phyloP scores from a whole-genome alignment of 2,113 vertebrate species.

The Macquaria ambigua region DNA sequence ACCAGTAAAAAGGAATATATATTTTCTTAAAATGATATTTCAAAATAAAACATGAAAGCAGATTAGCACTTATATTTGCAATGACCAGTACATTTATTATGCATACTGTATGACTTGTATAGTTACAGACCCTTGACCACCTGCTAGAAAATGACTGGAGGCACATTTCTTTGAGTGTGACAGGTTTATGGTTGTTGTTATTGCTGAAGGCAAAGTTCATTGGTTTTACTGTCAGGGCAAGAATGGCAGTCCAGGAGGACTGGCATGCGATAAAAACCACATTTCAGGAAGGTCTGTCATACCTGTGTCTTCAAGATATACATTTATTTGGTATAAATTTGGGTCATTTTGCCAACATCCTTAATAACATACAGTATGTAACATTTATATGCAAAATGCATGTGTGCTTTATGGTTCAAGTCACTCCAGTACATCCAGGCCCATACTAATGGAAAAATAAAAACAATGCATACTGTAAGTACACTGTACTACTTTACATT shows the following conservation, averaged over 20 bases:
- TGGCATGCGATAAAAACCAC: conserved; percentile 24
- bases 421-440: not conserved
- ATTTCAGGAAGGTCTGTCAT: not conserved
- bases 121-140: not conserved
- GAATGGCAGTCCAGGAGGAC: conserved; percentile 5
- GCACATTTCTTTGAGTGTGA: conserved; percentile 43
- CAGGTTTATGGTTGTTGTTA: conserved; percentile 65
- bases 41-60: not conserved
- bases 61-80: not conserved
- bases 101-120: not conserved
- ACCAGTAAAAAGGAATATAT: not conserved
- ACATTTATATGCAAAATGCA: not conserved
- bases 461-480: not conserved
- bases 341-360: not conserved
- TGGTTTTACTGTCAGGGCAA: conserved; percentile 31
- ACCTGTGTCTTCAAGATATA: not conserved
- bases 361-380: not conserved
- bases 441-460: not conserved
- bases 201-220: conserved; percentile 50
- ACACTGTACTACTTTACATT: not conserved
- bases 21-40: not conserved
- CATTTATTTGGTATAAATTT: not conserved
- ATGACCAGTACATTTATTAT: not conserved
- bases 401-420: no score
- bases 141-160: conserved; percentile 18